Conservation (phyloP, 2,888 invertebrate species). For the Dyspetes luteomarginatus region DNA sequence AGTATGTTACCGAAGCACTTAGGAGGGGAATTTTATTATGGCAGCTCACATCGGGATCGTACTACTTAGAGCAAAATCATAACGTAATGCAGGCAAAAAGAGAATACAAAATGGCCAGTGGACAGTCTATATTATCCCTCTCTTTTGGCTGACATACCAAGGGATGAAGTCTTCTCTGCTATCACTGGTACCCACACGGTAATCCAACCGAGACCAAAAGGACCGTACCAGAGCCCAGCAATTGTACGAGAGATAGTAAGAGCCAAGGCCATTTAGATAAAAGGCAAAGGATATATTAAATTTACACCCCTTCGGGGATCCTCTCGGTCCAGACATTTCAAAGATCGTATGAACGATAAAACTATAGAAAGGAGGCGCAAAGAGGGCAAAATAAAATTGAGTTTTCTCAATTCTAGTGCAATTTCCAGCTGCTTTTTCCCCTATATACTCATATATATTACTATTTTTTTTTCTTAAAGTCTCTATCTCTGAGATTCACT, state of each 20-base stretch:
- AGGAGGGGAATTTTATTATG: conserved; percentile 70
- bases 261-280: conserved; percentile 78
- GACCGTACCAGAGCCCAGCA: conserved; percentile 10
- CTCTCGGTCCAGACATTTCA: not conserved
- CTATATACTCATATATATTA: no score
- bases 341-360: conserved; percentile 25
- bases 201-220: conserved; percentile 48
- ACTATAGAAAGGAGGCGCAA: not conserved
- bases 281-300: conserved; percentile 77
- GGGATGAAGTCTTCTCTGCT: conserved; percentile 42
- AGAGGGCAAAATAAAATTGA: conserved; percentile 35
- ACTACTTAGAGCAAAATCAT: conserved; percentile 62
- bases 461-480: no score
- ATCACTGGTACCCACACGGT: conserved; percentile 29
- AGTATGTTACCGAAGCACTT: not conserved
- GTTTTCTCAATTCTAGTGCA: conserved; percentile 19
- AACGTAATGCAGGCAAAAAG: conserved; percentile 58
- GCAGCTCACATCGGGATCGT: conserved; percentile 73
- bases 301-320: conserved; percentile 72
- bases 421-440: no score
- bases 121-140: conserved; percentile 15
- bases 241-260: conserved; percentile 5
- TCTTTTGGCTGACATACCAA: conserved; percentile 2
- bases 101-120: conserved; percentile 33
- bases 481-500: no score